phyloP scores from a whole-genome alignment of 2,113 vertebrate genomes.

The Procapra przewalskii region DNA sequence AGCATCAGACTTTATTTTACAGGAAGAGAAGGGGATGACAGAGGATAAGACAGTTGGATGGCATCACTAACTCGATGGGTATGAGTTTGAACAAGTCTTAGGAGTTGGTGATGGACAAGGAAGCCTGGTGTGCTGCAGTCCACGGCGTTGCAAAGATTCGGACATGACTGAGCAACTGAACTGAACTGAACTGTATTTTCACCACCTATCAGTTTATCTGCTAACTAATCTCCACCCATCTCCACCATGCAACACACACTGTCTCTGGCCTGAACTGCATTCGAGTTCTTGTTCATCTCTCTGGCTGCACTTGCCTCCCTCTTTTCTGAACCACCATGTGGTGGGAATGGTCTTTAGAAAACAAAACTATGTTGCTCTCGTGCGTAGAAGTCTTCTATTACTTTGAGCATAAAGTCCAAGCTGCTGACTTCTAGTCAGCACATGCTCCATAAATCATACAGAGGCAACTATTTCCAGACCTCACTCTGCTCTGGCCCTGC shows the following conservation, averaged over 20 bases:
- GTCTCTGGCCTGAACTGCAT: neutral
- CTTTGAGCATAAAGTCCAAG: neutral
- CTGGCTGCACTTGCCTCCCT: neutral
- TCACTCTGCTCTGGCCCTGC: neutral
- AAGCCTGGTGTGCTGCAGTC: neutral
- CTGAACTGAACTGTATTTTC: neutral
- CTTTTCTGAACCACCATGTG: neutral
- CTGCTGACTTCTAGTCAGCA: neutral
- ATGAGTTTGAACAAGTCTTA: neutral
- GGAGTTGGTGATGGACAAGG: neutral
- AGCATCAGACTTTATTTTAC: neutral
- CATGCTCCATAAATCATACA: neutral
- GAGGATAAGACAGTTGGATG: neutral
- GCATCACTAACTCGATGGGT: neutral
- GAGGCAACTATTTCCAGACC: neutral
- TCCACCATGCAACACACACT: neutral
- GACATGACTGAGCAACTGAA: neutral
- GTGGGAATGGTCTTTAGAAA: neutral
- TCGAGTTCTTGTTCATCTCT: neutral
- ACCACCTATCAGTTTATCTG: neutral
- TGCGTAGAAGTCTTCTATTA: neutral
- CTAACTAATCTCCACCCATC: neutral
- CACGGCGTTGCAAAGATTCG: fast-evolving
- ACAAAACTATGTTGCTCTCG: neutral
- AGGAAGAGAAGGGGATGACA: neutral